phyloP scores from a whole-genome alignment of 2,113 vertebrate species.

The Oryzias curvinotus region DNA sequence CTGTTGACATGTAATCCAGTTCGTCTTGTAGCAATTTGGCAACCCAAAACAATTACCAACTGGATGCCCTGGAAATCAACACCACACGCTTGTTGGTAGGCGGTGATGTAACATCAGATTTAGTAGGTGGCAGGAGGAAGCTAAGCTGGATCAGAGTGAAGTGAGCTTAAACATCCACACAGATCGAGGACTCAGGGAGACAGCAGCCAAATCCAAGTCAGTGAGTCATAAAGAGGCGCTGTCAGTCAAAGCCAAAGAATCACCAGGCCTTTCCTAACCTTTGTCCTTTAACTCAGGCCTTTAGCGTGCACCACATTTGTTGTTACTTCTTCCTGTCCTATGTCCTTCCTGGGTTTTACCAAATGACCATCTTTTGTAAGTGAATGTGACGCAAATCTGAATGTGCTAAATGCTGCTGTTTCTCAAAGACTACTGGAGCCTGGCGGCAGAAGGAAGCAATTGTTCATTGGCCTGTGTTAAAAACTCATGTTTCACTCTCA shows the following conservation, averaged over 20 bases:
- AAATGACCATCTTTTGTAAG: too few species aligned
- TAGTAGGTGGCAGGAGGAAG: conserved; percentile 20
- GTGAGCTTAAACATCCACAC: conserved; percentile 18
- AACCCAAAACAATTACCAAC: conserved; percentile 62
- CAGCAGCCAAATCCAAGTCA: conserved; percentile 11
- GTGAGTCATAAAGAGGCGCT: conserved; percentile 58
- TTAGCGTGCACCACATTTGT: too few species aligned
- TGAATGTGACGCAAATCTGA: too few species aligned
- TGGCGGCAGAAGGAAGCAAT: too few species aligned
- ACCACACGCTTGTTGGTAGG: conserved; percentile 17
- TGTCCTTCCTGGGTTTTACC: neutral
- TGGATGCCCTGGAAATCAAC: conserved; percentile 29
- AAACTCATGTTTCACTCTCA: too few species aligned
- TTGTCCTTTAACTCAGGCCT: conserved; percentile 22
- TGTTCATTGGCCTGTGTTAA: too few species aligned
- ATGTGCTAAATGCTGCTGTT: too few species aligned
- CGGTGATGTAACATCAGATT: conserved; percentile 40
- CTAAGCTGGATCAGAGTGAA: conserved; percentile 54
- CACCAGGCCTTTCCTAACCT: conserved; percentile 32
- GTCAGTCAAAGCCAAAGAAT: conserved; percentile 52
- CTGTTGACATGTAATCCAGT: conserved; percentile 72
- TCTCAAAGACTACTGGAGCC: too few species aligned
- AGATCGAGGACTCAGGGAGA: conserved; percentile 30
- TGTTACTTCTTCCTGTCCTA: neutral
- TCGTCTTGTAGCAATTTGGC: conserved; percentile 53